Evolutionary conservation across 2,888 invertebrate species (phyloP).

Genomic region (Machimus rusticus): DNA sequence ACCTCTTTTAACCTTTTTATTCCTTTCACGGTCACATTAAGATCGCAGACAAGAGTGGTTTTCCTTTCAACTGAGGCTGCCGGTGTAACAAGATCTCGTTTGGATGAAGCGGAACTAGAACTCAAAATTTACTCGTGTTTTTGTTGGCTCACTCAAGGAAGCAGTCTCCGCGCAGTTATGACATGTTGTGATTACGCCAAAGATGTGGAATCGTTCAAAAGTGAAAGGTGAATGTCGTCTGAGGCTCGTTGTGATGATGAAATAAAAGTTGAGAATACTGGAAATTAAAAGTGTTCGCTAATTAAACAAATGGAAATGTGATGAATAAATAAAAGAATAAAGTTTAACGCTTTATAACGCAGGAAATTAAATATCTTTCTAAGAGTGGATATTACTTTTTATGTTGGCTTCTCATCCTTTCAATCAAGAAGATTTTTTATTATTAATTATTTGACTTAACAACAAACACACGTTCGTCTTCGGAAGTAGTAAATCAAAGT

Average conservation of each 20-base stretch:
- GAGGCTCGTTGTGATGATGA: background rate
- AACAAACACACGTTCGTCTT: too few species aligned
- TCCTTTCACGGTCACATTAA: constrained; percentile 6
- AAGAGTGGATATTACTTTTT: too few species aligned
- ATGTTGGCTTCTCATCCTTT: too few species aligned
- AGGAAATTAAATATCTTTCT: too few species aligned
- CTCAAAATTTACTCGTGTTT: background rate
- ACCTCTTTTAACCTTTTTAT: constrained; percentile 19
- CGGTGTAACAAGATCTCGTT: constrained; percentile 28
- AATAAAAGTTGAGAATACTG: background rate
- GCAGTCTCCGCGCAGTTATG: background rate
- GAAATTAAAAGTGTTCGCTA: background rate
- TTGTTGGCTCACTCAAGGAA: background rate
- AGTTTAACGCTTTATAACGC: background rate
- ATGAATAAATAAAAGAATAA: background rate
- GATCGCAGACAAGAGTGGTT: constrained; percentile 14
- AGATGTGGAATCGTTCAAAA: background rate
- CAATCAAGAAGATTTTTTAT: too few species aligned
- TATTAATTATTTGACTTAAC: too few species aligned
- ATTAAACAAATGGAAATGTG: background rate
- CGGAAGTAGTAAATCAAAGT: too few species aligned
- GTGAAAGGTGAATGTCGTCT: background rate
- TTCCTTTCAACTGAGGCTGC: constrained; percentile 10
- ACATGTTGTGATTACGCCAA: constrained; percentile 2
- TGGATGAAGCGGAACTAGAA: background rate